Base-by-base conservation (phyloP, 2,888 invertebrate species). In the Drosophila kambysellisi region DNA sequence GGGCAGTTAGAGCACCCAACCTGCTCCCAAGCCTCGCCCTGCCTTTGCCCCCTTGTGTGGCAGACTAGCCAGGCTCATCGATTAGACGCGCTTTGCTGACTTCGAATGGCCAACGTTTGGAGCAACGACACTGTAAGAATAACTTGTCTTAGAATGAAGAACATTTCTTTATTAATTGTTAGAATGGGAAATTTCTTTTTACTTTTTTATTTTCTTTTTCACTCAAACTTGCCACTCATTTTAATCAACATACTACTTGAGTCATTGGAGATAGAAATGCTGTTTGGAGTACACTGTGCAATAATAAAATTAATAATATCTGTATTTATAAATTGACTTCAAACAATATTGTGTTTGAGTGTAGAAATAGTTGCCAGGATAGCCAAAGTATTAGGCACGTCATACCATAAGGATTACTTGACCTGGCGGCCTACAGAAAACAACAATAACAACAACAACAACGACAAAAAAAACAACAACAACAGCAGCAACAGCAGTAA, bases 71-170 rank as follows among this genome's bases (percentile, higher is more conserved):
- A 53, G 56, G 59, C 66, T 61, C 69, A 82, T 85, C 88, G 84
- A 87, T 87, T 85, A 74, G 75, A 72, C 51, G 61, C 77, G 87
- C 81, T 75, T 77, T 72, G 75, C 68, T 75, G 74, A 67, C 48
- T 66, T 51, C 61, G 50, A 74, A 81, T 66, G 64, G 72, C 63
- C 54, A 61, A 50, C 54, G 33, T 46, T 58, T 43, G 53, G 9
- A 70, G 62, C 35, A 39, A 25, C 41, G 56, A 58, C 58, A 51
- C 53, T 53, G 9, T 9, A 2, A 15, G 20, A 53, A 53, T 25
- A 25, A 33, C 6, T 17, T 15, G 15, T 20, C 5, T 5, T 43
- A 0, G 0, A 46, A 15, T 15, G 4, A 20, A 8, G 7, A 4
- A 12, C 12, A 12, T 12, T 4, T 12, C 12, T 46, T 20, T 46